Conservation (phyloP, 2,113 vertebrate genomes). For the Tachuris rubrigastra region DNA sequence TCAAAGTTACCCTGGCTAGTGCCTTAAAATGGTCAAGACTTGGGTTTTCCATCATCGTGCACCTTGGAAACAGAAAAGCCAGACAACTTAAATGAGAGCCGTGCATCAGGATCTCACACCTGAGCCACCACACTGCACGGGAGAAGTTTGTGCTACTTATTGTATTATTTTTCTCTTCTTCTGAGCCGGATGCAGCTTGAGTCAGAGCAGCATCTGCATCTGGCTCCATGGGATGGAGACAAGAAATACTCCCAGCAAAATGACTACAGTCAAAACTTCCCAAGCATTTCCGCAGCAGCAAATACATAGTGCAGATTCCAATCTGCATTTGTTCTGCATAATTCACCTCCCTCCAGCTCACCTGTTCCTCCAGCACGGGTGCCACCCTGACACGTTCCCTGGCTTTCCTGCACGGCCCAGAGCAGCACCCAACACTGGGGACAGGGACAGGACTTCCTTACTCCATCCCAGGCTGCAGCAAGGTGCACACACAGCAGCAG, state of each 20-base stretch:
- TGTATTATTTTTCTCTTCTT: not conserved
- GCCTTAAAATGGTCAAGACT: not conserved
- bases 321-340: not conserved
- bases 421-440: not conserved
- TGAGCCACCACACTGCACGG: accelerated
- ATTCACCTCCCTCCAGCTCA: not conserved
- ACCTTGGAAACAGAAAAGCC: not conserved
- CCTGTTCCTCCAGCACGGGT: not conserved
- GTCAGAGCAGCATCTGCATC: not conserved
- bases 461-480: accelerated
- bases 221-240: not conserved
- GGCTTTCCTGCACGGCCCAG: not conserved
- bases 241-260: not conserved
- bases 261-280: not conserved
- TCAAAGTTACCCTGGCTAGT: not conserved
- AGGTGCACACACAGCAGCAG: not conserved
- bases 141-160: not conserved
- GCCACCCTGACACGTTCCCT: not conserved
- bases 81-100: not conserved
- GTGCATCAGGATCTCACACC: not conserved
- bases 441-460: not conserved
- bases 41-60: not conserved
- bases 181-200: not conserved
- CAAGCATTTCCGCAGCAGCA: not conserved
- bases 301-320: not conserved